phyloP scores from a whole-genome alignment of 2,113 vertebrate species.

The Falcunculus frontatus region DNA sequence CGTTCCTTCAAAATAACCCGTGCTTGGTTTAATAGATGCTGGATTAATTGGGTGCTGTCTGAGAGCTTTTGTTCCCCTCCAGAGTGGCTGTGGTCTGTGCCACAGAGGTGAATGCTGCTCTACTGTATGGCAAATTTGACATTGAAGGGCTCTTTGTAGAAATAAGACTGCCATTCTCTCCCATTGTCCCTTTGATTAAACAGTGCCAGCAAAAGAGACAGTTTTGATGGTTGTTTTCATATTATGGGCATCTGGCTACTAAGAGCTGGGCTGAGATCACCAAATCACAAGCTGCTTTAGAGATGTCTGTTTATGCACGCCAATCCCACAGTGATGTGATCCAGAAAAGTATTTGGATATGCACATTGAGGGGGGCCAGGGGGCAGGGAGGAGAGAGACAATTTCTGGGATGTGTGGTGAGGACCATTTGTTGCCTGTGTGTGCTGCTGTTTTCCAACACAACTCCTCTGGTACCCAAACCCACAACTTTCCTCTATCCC shows the following conservation, averaged over 20 bases:
- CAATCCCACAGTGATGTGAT: background rate
- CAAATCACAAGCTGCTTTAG: conserved; percentile 29
- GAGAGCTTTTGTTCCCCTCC: conserved; percentile 59
- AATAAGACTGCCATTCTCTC: conserved; percentile 50
- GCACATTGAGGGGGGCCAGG: background rate
- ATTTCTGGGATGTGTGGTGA: background rate
- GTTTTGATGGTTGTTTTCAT: conserved; percentile 57
- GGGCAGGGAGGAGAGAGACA: background rate
- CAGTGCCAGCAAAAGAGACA: conserved; percentile 50
- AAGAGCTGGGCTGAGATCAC: conserved; percentile 50
- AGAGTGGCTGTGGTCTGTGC: conserved; percentile 51
- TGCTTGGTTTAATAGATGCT: conserved; percentile 63
- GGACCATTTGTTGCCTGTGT: background rate
- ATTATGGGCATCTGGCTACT: conserved; percentile 52
- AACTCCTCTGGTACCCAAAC: background rate
- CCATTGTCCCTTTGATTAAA: conserved; percentile 53
- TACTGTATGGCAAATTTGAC: conserved; percentile 61
- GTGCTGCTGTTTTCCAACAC: background rate
- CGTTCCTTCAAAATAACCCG: conserved; percentile 55
- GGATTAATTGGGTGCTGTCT: conserved; percentile 62
- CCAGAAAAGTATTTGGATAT: conserved; percentile 9
- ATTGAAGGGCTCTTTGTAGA: conserved; percentile 60
- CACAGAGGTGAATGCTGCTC: conserved; percentile 60
- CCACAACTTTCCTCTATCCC: background rate
- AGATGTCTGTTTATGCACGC: background rate